Base-by-base conservation (phyloP, 53 echinoderm and acorn worm species). In the Holothuria leucospilota region DNA sequence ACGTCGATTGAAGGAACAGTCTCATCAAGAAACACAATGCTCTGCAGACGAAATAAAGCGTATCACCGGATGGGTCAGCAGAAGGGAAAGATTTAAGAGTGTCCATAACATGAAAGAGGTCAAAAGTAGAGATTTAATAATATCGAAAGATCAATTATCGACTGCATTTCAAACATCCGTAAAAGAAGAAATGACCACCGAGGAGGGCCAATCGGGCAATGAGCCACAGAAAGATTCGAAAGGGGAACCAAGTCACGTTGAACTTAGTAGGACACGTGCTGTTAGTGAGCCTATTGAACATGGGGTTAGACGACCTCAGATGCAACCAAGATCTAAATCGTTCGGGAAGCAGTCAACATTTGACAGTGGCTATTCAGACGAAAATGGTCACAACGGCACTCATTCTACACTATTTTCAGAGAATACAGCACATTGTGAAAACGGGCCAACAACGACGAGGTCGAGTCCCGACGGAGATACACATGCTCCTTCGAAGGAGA, bases 351-450 rank as follows among this genome's bases (percentile, higher is more conserved):
- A 99, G 62, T 81, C 95, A 6, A 99, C 99, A 0, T 95, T 95
- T 49, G 99, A 99, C 64, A 99, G 99, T 85, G 99, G 99, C 8
- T 99, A 87, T 58, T 95, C 95, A 38, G 99, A 99, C 78, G 99
- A 95, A 71, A 91, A 95, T 75, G 80, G 86, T 58, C 85, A 88
- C 42, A 85, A 85, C 38, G 80, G 85, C 15, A 46, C 60, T 16
- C 59, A 81, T 42, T 52, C 69, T 18, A n/a, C 59, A 20, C 1
- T 60, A 28, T 59, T 38, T 29, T 12, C 29, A 71, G 72, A 71
- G 6, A 85, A 8, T 58, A 24, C 84, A 21, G 26, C 41, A 10
- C 6, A 52, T 0, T 4, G 26, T 13, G 75, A 49, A 25, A 39
- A 38, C 7, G 34, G 12, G 25, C 20, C 56, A 59, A 53, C 62